Evolutionary conservation across 2,888 invertebrate species (phyloP), one percentile per base, ranked within the genome.

Genomic region (Caenorhabditis afra): DNA sequence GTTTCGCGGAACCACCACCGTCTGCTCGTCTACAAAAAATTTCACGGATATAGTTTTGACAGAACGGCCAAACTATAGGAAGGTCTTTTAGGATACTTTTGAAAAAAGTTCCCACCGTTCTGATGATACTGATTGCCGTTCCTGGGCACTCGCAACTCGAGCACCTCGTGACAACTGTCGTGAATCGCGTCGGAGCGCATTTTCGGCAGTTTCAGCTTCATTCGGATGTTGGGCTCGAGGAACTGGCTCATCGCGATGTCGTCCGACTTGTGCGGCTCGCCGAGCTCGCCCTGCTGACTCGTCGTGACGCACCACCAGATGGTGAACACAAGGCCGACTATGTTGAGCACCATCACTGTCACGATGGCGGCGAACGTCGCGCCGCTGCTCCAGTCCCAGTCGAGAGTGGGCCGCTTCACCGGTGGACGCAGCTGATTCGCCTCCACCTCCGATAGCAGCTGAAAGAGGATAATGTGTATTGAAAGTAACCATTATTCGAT

Each of bases 211-310:
- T 77, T 77, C 35, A 77, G 11, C 39, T 77, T 77, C 77, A 77
- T 77, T 47, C 70, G 50, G 47, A 78, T 78, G 35, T 78, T 71
- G 23, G 78, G 78, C 52, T 78, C 78, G 14, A 78, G 35, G 22
- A 78, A 71, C 5, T 77, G 64, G 12, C 57, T 70, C 37, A 47
- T 23, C 16, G 39, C 29, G 5, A 45, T 53, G 23, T 39, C 55
- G 22, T 29, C 29, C 29, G 29, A 29, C 29, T n/a, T 7, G 18
- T 52, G 52, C 22, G 44, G 45, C 18, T 55, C 62, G n/a, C 62
- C 16, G 3, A 22, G 62, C 10, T 71, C 62, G 18, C 62, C 47
- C 29, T 44, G n/a, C n/a, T n/a, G n/a, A n/a, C n/a, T n/a, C n/a
- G n/a, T 57, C 8, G 49, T 53, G 49, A 77, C 37, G 20, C 68